Evolutionary conservation across 2,888 invertebrate species (phyloP).

Genomic region (Spisula solida): DNA sequence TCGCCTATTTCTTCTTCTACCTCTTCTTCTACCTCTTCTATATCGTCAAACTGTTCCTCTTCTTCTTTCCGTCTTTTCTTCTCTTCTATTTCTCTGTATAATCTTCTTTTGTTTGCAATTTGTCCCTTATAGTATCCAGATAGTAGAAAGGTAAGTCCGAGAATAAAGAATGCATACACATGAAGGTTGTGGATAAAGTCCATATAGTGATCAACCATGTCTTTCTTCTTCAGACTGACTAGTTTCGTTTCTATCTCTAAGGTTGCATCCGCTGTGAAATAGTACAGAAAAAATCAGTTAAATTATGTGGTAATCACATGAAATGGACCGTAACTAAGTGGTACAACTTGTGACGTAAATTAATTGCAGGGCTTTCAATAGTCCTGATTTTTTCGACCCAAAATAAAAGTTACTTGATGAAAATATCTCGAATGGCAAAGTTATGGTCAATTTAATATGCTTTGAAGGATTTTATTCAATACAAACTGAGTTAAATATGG

Average conservation of each 20-base stretch:
- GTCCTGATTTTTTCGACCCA: too few species aligned
- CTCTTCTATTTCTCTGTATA: slow-evolving; percentile 63
- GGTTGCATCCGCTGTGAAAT: slow-evolving; percentile 77
- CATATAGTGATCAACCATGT: slow-evolving; percentile 67
- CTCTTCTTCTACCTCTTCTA: neutral
- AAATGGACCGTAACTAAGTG: too few species aligned
- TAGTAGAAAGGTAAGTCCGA: slow-evolving; percentile 67
- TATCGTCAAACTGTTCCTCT: slow-evolving; percentile 37
- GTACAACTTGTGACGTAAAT: too few species aligned
- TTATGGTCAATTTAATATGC: too few species aligned
- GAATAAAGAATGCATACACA: slow-evolving; percentile 69
- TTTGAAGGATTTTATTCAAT: too few species aligned
- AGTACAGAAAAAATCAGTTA: neutral
- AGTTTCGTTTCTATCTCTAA: slow-evolving; percentile 78
- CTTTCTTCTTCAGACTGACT: slow-evolving; percentile 73
- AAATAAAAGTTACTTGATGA: too few species aligned
- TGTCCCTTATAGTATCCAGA: slow-evolving; percentile 65
- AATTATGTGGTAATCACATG: too few species aligned
- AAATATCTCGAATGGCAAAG: too few species aligned
- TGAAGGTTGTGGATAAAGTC: slow-evolving; percentile 67
- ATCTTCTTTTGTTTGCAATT: slow-evolving; percentile 61
- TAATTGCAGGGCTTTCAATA: too few species aligned
- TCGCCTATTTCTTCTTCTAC: neutral
- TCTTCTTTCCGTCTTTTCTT: slow-evolving; percentile 44
- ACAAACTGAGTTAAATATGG: too few species aligned